Percentiles rank a stretch among this genome's conserved stretches.
These are phyloP conservation scores for Ormyrus thymus DNA, from an alignment of 2,888 invertebrate genomes.

Conservation along the genomic window DNA sequence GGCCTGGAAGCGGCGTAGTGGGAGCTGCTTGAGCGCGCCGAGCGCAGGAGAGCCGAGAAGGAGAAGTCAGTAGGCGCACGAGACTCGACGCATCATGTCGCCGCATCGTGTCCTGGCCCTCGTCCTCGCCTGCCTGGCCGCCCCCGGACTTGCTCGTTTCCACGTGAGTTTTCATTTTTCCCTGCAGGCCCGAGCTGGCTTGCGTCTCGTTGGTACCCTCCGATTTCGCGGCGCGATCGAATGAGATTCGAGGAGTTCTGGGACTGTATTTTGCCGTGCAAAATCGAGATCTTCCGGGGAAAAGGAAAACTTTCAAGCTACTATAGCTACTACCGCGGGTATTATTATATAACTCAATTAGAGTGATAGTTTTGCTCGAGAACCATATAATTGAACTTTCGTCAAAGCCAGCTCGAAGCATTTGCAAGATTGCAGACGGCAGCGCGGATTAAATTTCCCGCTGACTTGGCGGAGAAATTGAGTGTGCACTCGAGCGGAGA, in stretches of 20 bases:
- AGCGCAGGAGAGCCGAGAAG: neutral
- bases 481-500: too few species aligned
- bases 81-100: neutral
- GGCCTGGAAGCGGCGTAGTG: neutral
- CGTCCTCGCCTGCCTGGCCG: slow-evolving; percentile 10
- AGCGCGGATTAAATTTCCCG: slow-evolving; percentile 36
- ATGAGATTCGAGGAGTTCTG: too few species aligned
- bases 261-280: too few species aligned
- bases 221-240: too few species aligned
- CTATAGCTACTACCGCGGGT: too few species aligned
- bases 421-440: slow-evolving; percentile 29
- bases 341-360: too few species aligned
- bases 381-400: neutral
- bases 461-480: slow-evolving; percentile 19
- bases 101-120: slow-evolving; percentile 1
- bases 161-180: slow-evolving; percentile 34
- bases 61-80: slow-evolving; percentile 23
- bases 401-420: slow-evolving; percentile 15
- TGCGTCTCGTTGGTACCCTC: too few species aligned
- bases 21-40: neutral
- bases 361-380: too few species aligned
- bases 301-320: too few species aligned
- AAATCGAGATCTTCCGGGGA: too few species aligned
- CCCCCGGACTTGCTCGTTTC: slow-evolving; percentile 4
- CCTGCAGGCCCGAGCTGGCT: too few species aligned